Evolutionary conservation across 2,113 vertebrate genomes (phyloP).

Genomic region (Serranochromis macrocephalus): DNA sequence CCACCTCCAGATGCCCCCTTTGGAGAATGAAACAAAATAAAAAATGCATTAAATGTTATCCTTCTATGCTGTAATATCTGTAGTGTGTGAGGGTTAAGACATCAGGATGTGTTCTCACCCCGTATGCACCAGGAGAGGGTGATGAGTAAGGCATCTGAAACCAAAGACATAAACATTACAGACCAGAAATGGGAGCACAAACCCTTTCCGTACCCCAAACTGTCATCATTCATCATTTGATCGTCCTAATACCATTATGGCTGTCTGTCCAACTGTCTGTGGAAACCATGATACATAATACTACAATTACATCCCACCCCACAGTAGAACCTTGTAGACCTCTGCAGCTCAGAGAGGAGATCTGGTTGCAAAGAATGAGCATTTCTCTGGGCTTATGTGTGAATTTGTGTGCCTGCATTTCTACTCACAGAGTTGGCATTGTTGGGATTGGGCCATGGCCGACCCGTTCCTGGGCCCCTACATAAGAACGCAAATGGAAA

Average conservation of each 20-base stretch:
- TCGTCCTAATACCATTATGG: conserved; percentile 48
- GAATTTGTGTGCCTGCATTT: neutral
- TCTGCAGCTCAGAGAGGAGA: neutral
- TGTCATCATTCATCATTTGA: conserved; percentile 48
- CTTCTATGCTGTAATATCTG: neutral
- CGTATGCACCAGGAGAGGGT: conserved; percentile 95
- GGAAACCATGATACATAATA: conserved; percentile 58
- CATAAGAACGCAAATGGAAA: neutral
- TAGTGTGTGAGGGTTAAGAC: neutral
- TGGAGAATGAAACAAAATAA: conserved; percentile 9
- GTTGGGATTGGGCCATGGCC: conserved; percentile 97
- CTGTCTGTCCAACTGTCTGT: conserved; percentile 33
- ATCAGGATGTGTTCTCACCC: conserved; percentile 75
- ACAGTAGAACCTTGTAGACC: conserved; percentile 15
- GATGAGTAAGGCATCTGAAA: conserved; percentile 96
- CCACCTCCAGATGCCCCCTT: conserved; percentile 94
- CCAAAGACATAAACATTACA: conserved; percentile 50
- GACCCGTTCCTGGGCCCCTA: conserved; percentile 89
- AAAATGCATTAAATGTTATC: neutral
- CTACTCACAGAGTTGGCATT: conserved; percentile 95
- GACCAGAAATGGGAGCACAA: conserved; percentile 27
- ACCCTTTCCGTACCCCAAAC: conserved; percentile 27
- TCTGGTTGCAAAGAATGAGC: conserved; percentile 34
- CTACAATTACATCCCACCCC: conserved; percentile 53
- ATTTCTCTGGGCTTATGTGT: neutral